Percentiles rank a stretch among this genome's conserved stretches.
Conservation (phyloP, 2,888 invertebrate genomes). For the Alcis repandata region DNA sequence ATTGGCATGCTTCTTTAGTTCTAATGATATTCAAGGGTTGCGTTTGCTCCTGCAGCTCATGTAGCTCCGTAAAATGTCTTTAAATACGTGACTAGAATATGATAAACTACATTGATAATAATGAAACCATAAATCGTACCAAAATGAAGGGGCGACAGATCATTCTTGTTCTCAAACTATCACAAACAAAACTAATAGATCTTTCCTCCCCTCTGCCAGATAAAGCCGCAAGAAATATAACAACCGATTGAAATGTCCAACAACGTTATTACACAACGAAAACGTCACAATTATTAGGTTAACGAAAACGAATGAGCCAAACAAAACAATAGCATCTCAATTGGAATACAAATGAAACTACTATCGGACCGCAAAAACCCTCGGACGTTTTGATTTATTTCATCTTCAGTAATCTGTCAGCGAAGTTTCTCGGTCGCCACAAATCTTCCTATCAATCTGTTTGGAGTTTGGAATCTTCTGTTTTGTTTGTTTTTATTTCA, state of each 20-base stretch:
- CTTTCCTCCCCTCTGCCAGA: slow-evolving; percentile 4
- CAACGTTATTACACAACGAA: slow-evolving; percentile 19
- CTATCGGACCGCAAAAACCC: slow-evolving; percentile 51
- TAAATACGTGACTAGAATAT: no score
- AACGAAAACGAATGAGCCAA: slow-evolving; percentile 31
- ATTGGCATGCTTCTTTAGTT: no score
- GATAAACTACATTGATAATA: no score
- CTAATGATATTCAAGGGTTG: no score
- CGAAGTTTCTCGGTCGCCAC: slow-evolving; percentile 61
- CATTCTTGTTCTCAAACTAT: slow-evolving; percentile 11
- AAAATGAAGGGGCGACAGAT: not conserved
- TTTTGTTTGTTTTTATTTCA: slow-evolving; percentile 62
- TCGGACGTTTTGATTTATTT: slow-evolving; percentile 58
- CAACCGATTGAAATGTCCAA: slow-evolving; percentile 21
- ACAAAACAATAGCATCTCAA: slow-evolving; percentile 33
- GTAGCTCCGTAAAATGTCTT: no score
- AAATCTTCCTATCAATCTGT: slow-evolving; percentile 64
- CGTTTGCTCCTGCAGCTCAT: no score
- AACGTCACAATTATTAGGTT: slow-evolving; percentile 33
- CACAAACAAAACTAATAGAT: slow-evolving; percentile 24
- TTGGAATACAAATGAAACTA: slow-evolving; percentile 43
- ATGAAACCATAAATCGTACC: not conserved
- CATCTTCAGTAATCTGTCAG: slow-evolving; percentile 62
- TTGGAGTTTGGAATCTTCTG: slow-evolving; percentile 50
- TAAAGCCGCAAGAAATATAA: slow-evolving; percentile 24